Percentiles rank a stretch among this genome's conserved stretches.
phyloP scores from a whole-genome alignment of 2,797 vertebrate species.

The Pagetopsis macropterus region DNA sequence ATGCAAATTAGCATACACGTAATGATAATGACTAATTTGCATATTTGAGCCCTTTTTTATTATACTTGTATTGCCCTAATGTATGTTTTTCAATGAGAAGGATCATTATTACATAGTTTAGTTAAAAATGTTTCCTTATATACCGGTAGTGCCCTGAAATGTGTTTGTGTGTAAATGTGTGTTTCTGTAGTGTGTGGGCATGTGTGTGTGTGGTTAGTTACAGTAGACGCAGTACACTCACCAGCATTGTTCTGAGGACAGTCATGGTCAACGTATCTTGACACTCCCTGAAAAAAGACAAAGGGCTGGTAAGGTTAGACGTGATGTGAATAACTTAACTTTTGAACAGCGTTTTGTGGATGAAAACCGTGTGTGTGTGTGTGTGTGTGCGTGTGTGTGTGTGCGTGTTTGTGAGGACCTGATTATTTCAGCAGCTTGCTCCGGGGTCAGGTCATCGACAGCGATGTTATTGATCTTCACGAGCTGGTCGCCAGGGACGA shows the following conservation, averaged over 20 bases:
- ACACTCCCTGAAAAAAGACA: conserved; percentile 85
- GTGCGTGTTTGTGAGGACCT: conserved; percentile 76
- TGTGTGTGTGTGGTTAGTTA: background rate
- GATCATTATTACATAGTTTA: too few relatives aligned
- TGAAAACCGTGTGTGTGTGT: background rate
- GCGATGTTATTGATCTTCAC: conserved; percentile 89
- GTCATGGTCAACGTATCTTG: conserved; percentile 88
- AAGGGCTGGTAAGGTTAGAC: background rate
- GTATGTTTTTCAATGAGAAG: too few relatives aligned
- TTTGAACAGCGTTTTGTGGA: conserved; percentile 3
- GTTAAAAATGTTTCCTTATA: too few relatives aligned
- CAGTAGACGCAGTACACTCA: conserved; percentile 69
- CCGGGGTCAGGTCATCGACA: conserved; percentile 86
- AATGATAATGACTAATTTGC: too few relatives aligned
- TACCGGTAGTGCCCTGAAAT: background rate
- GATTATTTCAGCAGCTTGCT: conserved; percentile 88
- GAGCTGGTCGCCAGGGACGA: conserved; percentile 91
- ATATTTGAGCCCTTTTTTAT: too few relatives aligned
- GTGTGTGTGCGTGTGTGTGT: conserved; percentile 1
- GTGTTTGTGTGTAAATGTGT: background rate
- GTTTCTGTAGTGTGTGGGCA: background rate
- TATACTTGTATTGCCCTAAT: too few relatives aligned
- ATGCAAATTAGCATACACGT: too few relatives aligned
- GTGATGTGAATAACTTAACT: background rate
- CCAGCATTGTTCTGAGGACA: conserved; percentile 88